Percentiles rank a stretch among this genome's conserved stretches.
Evolutionary conservation across 2,888 invertebrate genomes (phyloP).

Genomic region (Lamellibrachia columna): DNA sequence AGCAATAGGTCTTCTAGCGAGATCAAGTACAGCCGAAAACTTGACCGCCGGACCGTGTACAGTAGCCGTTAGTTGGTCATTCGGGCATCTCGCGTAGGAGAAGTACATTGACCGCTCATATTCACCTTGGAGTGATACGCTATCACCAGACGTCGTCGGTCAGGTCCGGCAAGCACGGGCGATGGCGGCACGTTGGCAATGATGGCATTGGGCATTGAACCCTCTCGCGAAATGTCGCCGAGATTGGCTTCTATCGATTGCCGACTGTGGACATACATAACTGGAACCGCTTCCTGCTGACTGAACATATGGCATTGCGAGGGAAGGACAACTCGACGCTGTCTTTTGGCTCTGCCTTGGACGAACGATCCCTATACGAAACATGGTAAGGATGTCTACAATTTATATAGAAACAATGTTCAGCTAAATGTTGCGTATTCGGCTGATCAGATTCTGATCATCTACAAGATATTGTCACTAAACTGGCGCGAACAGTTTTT

Average conservation of each 20-base stretch:
- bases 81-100: not conserved
- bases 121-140: not conserved
- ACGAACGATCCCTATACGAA: not conserved
- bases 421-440: too few relatives aligned
- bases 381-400: not conserved
- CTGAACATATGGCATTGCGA: not conserved
- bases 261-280: not conserved
- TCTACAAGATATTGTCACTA: too few relatives aligned
- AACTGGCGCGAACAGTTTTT: too few relatives aligned
- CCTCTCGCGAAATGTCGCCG: constrained; percentile 4
- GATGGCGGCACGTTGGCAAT: not conserved
- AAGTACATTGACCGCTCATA: not conserved
- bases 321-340: not conserved
- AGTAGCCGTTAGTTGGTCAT: not conserved
- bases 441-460: too few relatives aligned
- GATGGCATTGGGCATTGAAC: constrained; percentile 6
- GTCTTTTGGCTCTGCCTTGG: not conserved
- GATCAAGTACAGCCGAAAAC: not conserved
- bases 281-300: not conserved
- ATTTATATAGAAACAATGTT: not conserved
- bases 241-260: not conserved
- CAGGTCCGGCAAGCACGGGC: not conserved
- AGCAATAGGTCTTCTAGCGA: not conserved
- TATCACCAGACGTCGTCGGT: not conserved
- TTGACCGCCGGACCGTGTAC: not conserved